Base-by-base conservation (phyloP, 2,888 invertebrate species). In the Anagyrus pseudococci region DNA sequence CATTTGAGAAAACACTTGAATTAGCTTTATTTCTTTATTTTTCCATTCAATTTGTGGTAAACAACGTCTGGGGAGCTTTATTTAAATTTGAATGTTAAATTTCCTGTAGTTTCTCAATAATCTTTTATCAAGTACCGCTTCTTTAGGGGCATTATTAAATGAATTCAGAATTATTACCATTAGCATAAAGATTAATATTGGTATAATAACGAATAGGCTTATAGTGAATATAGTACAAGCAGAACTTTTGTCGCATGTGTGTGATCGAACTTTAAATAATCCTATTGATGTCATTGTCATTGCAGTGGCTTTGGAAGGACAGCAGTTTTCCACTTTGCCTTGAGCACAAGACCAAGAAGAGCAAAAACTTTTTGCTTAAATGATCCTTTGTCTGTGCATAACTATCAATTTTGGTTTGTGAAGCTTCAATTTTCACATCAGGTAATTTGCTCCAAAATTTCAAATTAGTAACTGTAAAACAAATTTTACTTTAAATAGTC, bases 311-410 rank as follows among this genome's bases (percentile, higher is more conserved):
- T 52, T 33, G 50, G 33, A 23, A 46, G 48, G 50, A 58, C 53
- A 67, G 61, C 62, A 62, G 68, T 58, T 63, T 37, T 60, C 57
- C 54, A 60, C 23, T 54, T 63, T 66, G 66, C 57, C 58, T 66
- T 66, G 56, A 59, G 62, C 43, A 53, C 22, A 59, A 66, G 44
- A 62, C 44, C 56, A 58, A 52, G 4, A 59, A 62, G 48, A 59
- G 49, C 44, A 59, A 66, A 62, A 40, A 56, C 56, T 62, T 48
- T 41, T 56, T 47, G 26, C 52, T 62, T 59, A 56, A 26, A 43
- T 62, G 33, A 26, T 15, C 46, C 54, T 25, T 43, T 53, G 53
- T 43, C n/a, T 58, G 19, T 55, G 40, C 22, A 19, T 65, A 55
- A 55, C 41, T 50, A 33, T 43, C 50, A 61, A 53, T 58, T 2